Percentiles rank a stretch among this genome's conserved stretches.
Evolutionary conservation across 2,797 vertebrate genomes (phyloP).

Genomic region (Eremophila alpestris): DNA sequence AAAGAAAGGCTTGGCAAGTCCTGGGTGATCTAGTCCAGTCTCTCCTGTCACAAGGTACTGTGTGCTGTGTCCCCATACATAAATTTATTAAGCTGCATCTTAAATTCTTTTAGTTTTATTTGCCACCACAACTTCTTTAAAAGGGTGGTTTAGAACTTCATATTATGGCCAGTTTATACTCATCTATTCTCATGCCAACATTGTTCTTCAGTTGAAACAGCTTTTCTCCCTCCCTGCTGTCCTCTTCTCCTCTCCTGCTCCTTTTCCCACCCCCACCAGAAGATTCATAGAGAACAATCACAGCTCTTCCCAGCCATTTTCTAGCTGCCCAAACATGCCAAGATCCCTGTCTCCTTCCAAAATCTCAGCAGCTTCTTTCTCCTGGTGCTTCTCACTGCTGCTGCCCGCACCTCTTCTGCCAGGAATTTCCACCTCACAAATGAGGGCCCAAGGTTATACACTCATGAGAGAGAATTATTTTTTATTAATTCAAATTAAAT

Average conservation of each 20-base stretch:
- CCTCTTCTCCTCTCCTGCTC: constrained; percentile 31
- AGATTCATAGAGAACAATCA: constrained; percentile 44
- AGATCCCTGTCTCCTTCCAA: background rate
- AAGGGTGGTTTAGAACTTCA: constrained; percentile 37
- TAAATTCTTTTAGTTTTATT: constrained; percentile 45
- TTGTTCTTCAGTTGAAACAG: constrained; percentile 61
- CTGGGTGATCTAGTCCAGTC: constrained; percentile 36
- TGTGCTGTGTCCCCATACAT: background rate
- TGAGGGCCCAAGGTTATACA: accelerated
- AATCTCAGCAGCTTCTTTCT: background rate
- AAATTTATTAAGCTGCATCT: constrained; percentile 42
- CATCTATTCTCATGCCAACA: constrained; percentile 66
- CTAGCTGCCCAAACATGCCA: background rate
- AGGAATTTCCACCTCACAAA: background rate
- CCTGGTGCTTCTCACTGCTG: background rate
- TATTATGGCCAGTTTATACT: constrained; percentile 41
- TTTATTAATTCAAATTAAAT: background rate
- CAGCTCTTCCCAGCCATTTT: background rate
- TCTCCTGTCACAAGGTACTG: constrained; percentile 51
- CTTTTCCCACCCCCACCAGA: constrained; percentile 26
- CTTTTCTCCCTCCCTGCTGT: constrained; percentile 59
- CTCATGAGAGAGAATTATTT: background rate
- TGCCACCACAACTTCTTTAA: constrained; percentile 28
- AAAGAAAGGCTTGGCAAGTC: constrained; percentile 34
- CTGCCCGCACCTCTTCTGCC: background rate